Conservation (phyloP, 2,113 vertebrate species). For the Mustela nigripes region DNA sequence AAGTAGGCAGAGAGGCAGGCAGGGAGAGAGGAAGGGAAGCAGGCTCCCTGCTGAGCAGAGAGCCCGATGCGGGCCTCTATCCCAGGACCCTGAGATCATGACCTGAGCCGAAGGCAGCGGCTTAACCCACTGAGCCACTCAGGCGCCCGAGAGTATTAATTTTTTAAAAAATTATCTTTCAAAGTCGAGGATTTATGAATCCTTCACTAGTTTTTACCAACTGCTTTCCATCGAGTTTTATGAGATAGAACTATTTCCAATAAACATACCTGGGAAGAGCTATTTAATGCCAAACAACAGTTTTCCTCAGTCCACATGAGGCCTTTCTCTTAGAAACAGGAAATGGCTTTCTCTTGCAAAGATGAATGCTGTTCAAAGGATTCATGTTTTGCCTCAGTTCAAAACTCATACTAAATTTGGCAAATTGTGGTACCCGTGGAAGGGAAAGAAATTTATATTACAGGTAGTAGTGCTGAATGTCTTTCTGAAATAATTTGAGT, state of each 20-base stretch:
- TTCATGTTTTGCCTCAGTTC: conserved; percentile 49
- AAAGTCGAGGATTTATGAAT: neutral
- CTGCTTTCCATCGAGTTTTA: conserved; percentile 2
- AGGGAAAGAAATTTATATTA: conserved; percentile 69
- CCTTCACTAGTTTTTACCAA: neutral
- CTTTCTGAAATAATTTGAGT: conserved; percentile 78
- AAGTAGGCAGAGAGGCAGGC: too few relatives aligned
- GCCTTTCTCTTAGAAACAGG: conserved; percentile 63
- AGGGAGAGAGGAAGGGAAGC: too few relatives aligned
- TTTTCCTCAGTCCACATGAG: conserved; percentile 7
- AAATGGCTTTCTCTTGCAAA: conserved; percentile 49
- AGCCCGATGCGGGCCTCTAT: too few relatives aligned
- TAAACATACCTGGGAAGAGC: conserved; percentile 5
- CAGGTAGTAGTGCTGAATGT: neutral
- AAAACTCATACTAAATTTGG: conserved; percentile 62
- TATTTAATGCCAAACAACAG: neutral
- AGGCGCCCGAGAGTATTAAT: neutral
- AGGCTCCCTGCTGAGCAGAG: too few relatives aligned
- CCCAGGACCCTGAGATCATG: too few relatives aligned
- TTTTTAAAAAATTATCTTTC: neutral
- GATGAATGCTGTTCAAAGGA: conserved; percentile 24
- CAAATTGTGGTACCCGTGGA: conserved; percentile 54
- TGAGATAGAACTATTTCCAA: neutral
- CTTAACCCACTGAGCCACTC: too few relatives aligned
- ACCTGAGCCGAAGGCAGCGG: too few relatives aligned